Percentiles rank a stretch among this genome's conserved stretches.
Evolutionary conservation across 1,140 invertebrate species (phyloP).

Genomic region (Tetramorium alpestre): DNA sequence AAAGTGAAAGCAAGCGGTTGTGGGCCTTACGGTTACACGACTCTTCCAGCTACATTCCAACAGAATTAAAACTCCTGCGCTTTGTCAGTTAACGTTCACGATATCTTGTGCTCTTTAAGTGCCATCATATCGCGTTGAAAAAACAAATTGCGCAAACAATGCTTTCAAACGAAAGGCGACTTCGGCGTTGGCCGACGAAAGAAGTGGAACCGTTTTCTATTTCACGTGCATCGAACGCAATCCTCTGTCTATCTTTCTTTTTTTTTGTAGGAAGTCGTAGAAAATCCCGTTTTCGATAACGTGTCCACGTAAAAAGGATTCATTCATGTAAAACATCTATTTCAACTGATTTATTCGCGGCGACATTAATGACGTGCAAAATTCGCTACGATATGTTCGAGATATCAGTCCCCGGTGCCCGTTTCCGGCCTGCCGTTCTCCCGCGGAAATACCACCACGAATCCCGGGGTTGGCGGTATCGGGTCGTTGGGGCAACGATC

Average conservation of each 20-base stretch:
- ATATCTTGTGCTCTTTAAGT: not conserved
- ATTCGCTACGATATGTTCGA: not conserved
- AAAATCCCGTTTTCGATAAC: not conserved
- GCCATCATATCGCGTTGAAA: not conserved
- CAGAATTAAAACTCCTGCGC: not conserved
- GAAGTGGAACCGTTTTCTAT: not conserved
- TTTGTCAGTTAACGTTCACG: not conserved
- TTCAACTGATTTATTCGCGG: not conserved
- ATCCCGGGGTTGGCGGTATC: conserved; percentile 63
- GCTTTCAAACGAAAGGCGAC: not conserved
- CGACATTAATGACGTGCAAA: not conserved
- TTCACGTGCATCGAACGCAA: not conserved
- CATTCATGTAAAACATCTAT: not conserved
- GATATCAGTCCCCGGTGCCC: conserved; percentile 1
- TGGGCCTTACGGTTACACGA: conserved; percentile 52
- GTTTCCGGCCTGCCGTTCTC: conserved; percentile 33
- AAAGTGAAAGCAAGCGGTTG: conserved; percentile 69
- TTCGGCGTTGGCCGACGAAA: not conserved
- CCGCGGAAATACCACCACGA: conserved; percentile 41
- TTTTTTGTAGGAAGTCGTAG: not conserved
- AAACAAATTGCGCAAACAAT: conserved; percentile 1
- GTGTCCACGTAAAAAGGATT: not conserved
- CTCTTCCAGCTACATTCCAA: not conserved
- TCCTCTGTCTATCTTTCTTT: not conserved
- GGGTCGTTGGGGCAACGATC: conserved; percentile 81